Evolutionary conservation across 2,113 vertebrate species (phyloP).

Genomic region (Arvicanthis niloticus): DNA sequence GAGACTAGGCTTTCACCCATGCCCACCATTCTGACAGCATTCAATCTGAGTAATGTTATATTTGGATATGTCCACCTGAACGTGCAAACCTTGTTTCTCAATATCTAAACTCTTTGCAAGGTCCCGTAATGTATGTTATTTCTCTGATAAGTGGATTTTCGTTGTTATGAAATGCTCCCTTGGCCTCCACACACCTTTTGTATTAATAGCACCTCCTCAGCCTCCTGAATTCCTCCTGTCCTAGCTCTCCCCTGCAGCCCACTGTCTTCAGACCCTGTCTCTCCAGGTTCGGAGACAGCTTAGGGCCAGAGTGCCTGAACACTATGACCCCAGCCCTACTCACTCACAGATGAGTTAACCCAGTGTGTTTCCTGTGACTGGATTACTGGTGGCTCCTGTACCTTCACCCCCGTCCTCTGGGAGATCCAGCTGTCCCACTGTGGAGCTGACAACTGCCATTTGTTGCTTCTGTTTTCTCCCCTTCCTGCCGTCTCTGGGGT

Average conservation of each 20-base stretch:
- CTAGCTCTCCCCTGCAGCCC: neutral
- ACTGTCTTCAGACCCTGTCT: neutral
- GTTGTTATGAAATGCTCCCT: neutral
- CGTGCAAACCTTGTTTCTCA: neutral
- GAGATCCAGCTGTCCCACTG: no score
- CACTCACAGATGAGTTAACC: neutral
- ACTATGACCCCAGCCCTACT: neutral
- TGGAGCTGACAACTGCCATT: neutral
- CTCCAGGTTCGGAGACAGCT: neutral
- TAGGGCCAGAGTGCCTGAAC: neutral
- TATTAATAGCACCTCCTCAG: neutral
- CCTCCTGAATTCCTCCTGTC: neutral
- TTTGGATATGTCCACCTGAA: neutral
- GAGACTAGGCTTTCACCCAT: rapidly evolving
- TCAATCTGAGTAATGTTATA: neutral
- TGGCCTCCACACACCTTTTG: neutral
- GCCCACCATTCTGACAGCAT: neutral
- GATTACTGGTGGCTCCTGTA: neutral
- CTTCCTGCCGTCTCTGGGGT: neutral
- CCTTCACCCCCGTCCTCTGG: neutral
- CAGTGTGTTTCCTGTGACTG: neutral
- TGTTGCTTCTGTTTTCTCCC: neutral
- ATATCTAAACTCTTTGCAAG: neutral
- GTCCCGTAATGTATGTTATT: neutral
- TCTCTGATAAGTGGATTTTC: neutral